phyloP scores from a whole-genome alignment of 53 echinoderm and acorn worm species.

The Patiria pectinifera region DNA sequence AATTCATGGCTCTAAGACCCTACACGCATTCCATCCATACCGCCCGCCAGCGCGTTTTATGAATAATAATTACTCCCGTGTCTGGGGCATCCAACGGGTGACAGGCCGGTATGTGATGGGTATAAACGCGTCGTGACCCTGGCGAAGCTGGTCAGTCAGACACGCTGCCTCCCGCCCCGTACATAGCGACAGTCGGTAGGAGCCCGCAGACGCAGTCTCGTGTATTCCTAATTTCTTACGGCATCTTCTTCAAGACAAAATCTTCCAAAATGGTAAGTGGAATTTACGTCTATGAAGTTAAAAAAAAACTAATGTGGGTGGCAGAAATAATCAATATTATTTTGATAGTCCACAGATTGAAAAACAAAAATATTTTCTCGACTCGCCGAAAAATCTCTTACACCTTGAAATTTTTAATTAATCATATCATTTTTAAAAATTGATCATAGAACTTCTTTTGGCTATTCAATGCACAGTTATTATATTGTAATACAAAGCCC shows the following conservation, averaged over 20 bases:
- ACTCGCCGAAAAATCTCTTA: too few species aligned
- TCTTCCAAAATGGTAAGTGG: neutral
- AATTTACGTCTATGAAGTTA: neutral
- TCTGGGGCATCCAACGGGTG: neutral
- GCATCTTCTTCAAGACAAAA: neutral
- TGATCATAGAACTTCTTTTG: too few species aligned
- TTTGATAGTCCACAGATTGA: neutral
- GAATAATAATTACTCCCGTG: neutral
- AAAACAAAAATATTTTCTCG: neutral
- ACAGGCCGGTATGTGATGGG: neutral
- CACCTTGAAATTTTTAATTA: too few species aligned
- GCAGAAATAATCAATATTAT: too few species aligned
- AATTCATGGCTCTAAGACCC: neutral
- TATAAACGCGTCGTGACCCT: neutral
- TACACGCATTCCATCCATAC: neutral
- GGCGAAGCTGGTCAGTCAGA: neutral
- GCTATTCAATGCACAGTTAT: too few species aligned
- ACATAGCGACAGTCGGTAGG: constrained; percentile 38
- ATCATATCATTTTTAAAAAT: neutral
- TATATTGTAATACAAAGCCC: neutral
- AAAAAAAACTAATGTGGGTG: neutral
- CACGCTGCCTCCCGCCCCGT: constrained; percentile 31
- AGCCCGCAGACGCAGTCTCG: neutral
- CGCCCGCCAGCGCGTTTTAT: neutral
- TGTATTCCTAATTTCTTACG: neutral